Base-by-base conservation (phyloP, 2,888 invertebrate genomes). In the Heliconius ismenius region DNA sequence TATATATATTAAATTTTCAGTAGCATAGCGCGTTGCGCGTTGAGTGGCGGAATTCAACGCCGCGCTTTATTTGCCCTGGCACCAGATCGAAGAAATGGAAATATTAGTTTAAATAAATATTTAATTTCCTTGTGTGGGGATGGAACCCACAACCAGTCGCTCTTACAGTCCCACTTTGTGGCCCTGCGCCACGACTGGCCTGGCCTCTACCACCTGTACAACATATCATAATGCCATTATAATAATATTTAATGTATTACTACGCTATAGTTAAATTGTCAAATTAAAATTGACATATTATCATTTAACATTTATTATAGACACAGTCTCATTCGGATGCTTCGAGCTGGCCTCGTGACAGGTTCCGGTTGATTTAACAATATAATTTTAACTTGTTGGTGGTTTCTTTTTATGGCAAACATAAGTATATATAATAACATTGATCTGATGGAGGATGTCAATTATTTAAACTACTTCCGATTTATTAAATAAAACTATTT, bases 341-440 rank as follows among this genome's bases (percentile, higher is more conserved):
- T 70, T 32, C 54, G n/a, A 58, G 3, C 11, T 28, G 32, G 36
- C 70, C 70, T 70, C 58, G 70, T 15, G 32, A 32, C n/a, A 32
- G 32, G 69, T 70, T 70, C 58, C 70, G 70, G 70, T 36, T 58
- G 58, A 58, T 36, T 70, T 70, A 70, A 70, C 70, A 70, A 70
- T 70, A 70, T 70, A 70, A 58, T 70, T 58, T 58, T 58, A 58
- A 58, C 58, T 58, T 58, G n/a, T 58, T n/a, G 32, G 70, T 15
- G 11, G n/a, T 36, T 58, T 58, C 58, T 58, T 36, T 69, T 70
- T 70, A 70, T 70, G 70, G 70, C 9, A 32, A 58, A 32, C 54
- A 26, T 70, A 49, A 70, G 32, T 58, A 32, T 36, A 11, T n/a
- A 36, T 58, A 70, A 70, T 70, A n/a, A 70, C 36, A 70, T 70